Conservation (phyloP, 2,113 vertebrate species). For the Corythornis cristatus region DNA sequence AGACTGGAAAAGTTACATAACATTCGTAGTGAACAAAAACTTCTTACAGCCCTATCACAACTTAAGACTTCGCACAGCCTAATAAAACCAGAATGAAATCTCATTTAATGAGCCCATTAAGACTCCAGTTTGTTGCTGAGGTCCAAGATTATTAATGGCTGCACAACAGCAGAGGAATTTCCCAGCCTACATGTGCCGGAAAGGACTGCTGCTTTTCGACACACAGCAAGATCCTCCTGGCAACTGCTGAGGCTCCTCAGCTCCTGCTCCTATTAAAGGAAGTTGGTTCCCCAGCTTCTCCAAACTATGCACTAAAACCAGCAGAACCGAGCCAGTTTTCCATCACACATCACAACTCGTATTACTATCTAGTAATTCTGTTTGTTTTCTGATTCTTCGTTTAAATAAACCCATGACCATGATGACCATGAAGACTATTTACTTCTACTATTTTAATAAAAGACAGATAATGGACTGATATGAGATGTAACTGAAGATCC, state of each 20-base stretch:
- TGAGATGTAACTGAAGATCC: background rate
- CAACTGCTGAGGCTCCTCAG: background rate
- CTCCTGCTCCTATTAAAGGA: background rate
- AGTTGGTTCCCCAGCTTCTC: background rate
- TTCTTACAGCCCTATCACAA: background rate
- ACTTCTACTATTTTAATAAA: background rate
- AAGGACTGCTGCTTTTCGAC: background rate
- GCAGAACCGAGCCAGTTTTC: background rate
- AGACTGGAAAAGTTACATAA: background rate
- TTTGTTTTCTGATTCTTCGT: background rate
- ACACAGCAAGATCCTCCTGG: background rate
- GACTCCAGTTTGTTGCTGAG: background rate
- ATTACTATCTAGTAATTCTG: accelerated
- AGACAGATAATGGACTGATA: accelerated
- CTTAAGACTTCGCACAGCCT: background rate
- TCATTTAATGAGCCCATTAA: background rate
- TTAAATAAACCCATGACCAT: background rate
- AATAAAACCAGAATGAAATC: background rate
- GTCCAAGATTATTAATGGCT: background rate
- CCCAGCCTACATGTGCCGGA: background rate
- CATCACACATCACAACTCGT: background rate
- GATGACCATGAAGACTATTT: background rate
- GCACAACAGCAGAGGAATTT: background rate
- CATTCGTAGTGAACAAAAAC: background rate
- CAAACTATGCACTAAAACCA: background rate